phyloP scores from a whole-genome alignment of 2,888 invertebrate genomes.

The Apodemia duryi region DNA sequence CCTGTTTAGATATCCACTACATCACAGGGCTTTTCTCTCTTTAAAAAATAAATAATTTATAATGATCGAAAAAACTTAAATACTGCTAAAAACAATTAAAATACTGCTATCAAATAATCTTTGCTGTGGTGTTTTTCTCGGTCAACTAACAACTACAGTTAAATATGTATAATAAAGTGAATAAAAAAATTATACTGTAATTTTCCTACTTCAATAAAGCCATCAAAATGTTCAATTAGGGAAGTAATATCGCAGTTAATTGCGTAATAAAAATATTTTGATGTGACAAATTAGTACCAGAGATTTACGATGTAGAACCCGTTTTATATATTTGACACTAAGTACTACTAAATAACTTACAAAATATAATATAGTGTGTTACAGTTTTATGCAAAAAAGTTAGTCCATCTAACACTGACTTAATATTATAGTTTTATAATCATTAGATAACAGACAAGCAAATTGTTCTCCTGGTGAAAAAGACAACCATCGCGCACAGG shows the following conservation, averaged over 20 bases:
- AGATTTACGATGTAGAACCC: not conserved
- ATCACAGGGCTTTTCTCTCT: too few relatives aligned
- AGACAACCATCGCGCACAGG: too few relatives aligned
- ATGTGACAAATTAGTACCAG: slow-evolving; percentile 1
- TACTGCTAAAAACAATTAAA: too few relatives aligned
- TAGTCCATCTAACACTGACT: not conserved
- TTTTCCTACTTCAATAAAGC: slow-evolving; percentile 9
- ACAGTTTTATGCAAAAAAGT: not conserved
- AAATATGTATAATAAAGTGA: not conserved
- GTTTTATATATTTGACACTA: not conserved
- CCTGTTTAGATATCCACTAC: too few relatives aligned
- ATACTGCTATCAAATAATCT: too few relatives aligned
- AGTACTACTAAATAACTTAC: not conserved
- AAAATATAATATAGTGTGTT: not conserved
- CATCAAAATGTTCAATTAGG: slow-evolving; percentile 9
- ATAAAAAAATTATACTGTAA: not conserved
- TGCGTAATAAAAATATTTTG: slow-evolving; percentile 12
- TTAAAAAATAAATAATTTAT: too few relatives aligned
- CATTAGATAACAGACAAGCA: too few relatives aligned
- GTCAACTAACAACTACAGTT: not conserved
- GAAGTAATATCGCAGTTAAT: not conserved
- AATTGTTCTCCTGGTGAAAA: too few relatives aligned
- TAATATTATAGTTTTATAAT: too few relatives aligned
- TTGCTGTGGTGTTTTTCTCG: too few relatives aligned
- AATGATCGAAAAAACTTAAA: too few relatives aligned